Conservation (phyloP, 2,797 vertebrate genomes). For the Coregonus ussuriensis region DNA sequence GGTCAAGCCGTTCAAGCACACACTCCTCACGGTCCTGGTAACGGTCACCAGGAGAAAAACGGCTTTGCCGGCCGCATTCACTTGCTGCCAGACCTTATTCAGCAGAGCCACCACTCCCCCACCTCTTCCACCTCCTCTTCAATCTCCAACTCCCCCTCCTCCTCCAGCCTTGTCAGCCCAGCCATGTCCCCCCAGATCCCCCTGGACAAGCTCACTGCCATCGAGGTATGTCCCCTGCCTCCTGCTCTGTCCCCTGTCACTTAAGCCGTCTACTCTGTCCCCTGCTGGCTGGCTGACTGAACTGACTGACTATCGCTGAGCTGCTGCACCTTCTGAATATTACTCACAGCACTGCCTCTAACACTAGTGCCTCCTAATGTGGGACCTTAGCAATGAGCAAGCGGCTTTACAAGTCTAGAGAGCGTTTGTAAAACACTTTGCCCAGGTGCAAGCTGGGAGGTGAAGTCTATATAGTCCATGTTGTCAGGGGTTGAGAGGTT, state of each 20-base stretch:
- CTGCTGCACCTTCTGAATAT: constrained; percentile 38
- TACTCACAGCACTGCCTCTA: constrained; percentile 33
- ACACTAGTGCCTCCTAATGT: constrained; percentile 56
- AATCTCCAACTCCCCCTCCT: constrained; percentile 84
- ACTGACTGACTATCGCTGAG: constrained; percentile 33
- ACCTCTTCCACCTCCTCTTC: constrained; percentile 92
- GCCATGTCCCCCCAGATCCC: constrained; percentile 90
- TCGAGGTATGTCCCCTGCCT: constrained; percentile 71
- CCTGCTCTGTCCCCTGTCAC: constrained; percentile 35
- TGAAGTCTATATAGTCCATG: background rate
- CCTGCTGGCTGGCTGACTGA: constrained; percentile 49
- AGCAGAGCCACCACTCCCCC: constrained; percentile 99
- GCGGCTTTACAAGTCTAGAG: background rate
- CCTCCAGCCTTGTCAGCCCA: constrained; percentile 94
- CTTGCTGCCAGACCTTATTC: constrained; percentile 99
- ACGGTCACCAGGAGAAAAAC: constrained; percentile 92
- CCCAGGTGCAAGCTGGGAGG: constrained; percentile 1
- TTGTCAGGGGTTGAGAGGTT: background rate
- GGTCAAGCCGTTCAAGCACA: constrained; percentile 60
- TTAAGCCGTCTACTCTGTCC: constrained; percentile 26
- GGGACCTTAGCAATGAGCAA: background rate
- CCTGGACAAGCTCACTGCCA: constrained; percentile 72
- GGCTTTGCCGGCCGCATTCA: constrained; percentile 94
- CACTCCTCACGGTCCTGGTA: constrained; percentile 78
- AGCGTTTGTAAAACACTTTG: background rate